phyloP scores from a whole-genome alignment of 2,888 invertebrate genomes.

The Scaptomyza reducta region DNA sequence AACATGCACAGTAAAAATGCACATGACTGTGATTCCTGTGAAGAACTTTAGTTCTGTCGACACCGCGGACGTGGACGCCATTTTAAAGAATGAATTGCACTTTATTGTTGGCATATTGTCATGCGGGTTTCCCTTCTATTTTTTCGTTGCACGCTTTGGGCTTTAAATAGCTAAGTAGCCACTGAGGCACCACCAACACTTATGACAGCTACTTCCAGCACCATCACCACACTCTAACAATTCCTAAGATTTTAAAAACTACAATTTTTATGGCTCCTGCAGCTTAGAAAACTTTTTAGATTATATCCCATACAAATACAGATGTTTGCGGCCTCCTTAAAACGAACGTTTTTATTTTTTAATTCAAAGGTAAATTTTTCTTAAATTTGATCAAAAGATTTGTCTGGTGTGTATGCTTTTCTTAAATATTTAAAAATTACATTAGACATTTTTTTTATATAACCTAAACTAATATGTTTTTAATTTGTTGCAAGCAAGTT shows the following conservation, averaged over 20 bases:
- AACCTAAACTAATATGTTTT: too few relatives aligned
- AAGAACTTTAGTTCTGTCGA: conserved; percentile 4
- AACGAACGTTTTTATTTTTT: neutral
- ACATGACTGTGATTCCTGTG: conserved; percentile 60
- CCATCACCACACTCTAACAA: neutral
- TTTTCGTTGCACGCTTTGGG: conserved; percentile 49
- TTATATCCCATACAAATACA: neutral
- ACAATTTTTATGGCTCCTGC: neutral
- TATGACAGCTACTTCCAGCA: conserved; percentile 26
- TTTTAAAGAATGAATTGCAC: conserved; percentile 75
- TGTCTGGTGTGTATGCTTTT: too few relatives aligned
- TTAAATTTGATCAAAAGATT: neutral
- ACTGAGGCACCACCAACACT: conserved; percentile 12
- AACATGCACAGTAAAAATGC: conserved; percentile 33
- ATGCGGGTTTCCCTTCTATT: conserved; percentile 23
- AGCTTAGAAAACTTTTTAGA: neutral
- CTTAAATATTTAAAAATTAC: neutral
- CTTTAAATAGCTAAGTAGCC: conserved; percentile 68
- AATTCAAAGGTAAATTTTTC: neutral
- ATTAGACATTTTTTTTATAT: too few relatives aligned
- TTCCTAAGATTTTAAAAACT: neutral
- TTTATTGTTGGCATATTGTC: conserved; percentile 74
- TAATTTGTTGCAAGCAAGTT: too few relatives aligned
- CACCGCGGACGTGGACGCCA: conserved; percentile 55
- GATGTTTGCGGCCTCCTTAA: neutral